phyloP scores from a whole-genome alignment of 2,888 invertebrate species.

The Dinocampus coccinellae region DNA sequence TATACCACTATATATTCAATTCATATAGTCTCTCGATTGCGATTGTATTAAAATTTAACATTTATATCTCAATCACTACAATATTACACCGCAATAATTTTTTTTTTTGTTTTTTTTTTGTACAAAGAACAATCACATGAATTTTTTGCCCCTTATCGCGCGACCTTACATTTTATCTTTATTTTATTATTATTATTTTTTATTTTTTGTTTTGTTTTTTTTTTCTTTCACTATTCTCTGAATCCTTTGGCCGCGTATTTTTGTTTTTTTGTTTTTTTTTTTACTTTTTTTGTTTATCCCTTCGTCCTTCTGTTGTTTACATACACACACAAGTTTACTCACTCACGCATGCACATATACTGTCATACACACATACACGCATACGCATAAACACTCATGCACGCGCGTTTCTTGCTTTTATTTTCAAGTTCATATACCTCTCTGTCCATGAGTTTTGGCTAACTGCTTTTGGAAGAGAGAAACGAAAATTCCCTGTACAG shows the following conservation, averaged over 20 bases:
- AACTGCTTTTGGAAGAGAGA: slow-evolving; percentile 2
- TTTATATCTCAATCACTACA: slow-evolving; percentile 70
- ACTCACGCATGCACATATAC: slow-evolving; percentile 1
- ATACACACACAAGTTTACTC: background rate
- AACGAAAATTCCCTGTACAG: slow-evolving; percentile 7
- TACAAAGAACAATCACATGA: slow-evolving; percentile 77
- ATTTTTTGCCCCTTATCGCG: slow-evolving; percentile 52
- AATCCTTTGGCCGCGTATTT: slow-evolving; percentile 35
- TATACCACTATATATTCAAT: slow-evolving; percentile 64
- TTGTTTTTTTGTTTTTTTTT: slow-evolving; percentile 25
- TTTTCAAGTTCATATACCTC: slow-evolving; percentile 28
- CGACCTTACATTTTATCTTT: slow-evolving; percentile 34
- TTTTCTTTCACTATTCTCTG: slow-evolving; percentile 12
- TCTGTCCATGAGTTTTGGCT: slow-evolving; percentile 8
- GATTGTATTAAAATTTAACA: slow-evolving; percentile 70
- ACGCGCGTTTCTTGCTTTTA: background rate
- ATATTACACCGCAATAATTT: slow-evolving; percentile 71
- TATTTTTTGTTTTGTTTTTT: too few species aligned
- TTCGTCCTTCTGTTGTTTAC: slow-evolving; percentile 34
- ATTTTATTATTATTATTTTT: slow-evolving; percentile 11
- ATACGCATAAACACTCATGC: background rate
- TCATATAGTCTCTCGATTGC: slow-evolving; percentile 65
- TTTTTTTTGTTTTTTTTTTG: slow-evolving; percentile 72
- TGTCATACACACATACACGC: background rate
- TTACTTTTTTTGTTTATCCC: slow-evolving; percentile 9